Conservation (phyloP, 2,888 invertebrate species). For the Drosophila mulleri region DNA sequence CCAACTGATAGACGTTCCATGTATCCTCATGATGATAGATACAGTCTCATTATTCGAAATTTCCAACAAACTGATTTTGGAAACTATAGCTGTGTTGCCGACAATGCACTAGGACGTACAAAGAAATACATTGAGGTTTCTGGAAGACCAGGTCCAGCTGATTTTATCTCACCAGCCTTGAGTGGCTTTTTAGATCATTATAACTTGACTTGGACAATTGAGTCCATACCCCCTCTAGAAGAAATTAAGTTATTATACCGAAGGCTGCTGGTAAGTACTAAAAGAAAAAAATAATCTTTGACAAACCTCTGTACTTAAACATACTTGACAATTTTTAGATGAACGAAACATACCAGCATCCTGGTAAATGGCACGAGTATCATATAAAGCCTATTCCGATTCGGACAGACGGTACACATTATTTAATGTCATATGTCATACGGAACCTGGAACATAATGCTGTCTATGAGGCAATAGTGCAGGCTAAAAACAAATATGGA, state of each 20-base stretch:
- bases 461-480: conserved; percentile 90
- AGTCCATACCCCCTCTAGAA: conserved; percentile 88
- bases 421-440: conserved; percentile 88
- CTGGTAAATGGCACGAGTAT: conserved; percentile 89
- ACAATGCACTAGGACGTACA: conserved; percentile 86
- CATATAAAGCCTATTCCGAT: conserved; percentile 84
- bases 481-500: conserved; percentile 91
- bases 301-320: background rate
- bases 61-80: conserved; percentile 88
- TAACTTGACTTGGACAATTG: conserved; percentile 88
- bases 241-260: conserved; percentile 88
- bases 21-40: conserved; percentile 87
- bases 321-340: conserved; percentile 85
- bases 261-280: conserved; percentile 86
- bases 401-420: conserved; percentile 85
- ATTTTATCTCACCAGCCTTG: conserved; percentile 87
- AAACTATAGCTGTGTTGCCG: conserved; percentile 87
- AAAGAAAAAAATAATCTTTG: background rate
- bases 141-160: conserved; percentile 88
- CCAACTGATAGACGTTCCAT: conserved; percentile 88
- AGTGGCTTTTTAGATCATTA: conserved; percentile 88
- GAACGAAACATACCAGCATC: conserved; percentile 90
- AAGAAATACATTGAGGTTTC: conserved; percentile 88
- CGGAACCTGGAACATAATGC: conserved; percentile 88
- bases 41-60: conserved; percentile 87